Base-by-base conservation (phyloP, 2,888 invertebrate genomes). In the Neoscelio sp. region DNA sequence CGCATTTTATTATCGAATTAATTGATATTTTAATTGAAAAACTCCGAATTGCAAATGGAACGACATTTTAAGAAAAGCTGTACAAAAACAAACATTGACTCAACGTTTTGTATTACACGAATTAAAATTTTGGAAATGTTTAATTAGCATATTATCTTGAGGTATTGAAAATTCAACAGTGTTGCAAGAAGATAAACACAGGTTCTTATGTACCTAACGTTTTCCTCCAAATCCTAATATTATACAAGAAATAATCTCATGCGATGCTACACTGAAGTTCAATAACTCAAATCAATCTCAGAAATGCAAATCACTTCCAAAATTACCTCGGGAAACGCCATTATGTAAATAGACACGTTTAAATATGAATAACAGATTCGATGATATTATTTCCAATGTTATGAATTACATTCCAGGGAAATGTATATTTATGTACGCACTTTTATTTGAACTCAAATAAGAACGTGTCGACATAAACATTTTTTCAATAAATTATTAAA, bases 231-330 rank as follows among this genome's bases (percentile, higher is more conserved):
- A 60, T 42, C 28, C 38, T 18, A 52, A 71, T 58, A 35, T 48
- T 30, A 26, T 30, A 20, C 38, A 10, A n/a, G 15, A 44, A 44
- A 28, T 33, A 58, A 68, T 48, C 40, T 48, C 46, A 60, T 54
- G 8, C 7, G 26, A 52, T 28, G 62, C 44, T 30, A 10, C 50
- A 30, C 2, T 18, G 10, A 42, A 60, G 75, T 76, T 76, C 75
- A 68, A 76, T 67, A 68, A 76, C 75, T 76, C 40, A 17, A 46
- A 76, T 62, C 68, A 68, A 62, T 54, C 62, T 35, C 23, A 10
- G 54, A 68, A 76, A 76, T 64, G 76, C 76, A 76, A 76, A 76
- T 76, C 76, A 70, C 20, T 67, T 52, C 18, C 50, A 52, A 67
- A 65, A 75, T 60, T 50, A 67, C 48, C 46, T 30, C 8, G 12